A percentile compares a stretch with the other conserved stretches of the same genome.
Conservation (phyloP, 2,888 invertebrate genomes). For the Agrypnus murinus region DNA sequence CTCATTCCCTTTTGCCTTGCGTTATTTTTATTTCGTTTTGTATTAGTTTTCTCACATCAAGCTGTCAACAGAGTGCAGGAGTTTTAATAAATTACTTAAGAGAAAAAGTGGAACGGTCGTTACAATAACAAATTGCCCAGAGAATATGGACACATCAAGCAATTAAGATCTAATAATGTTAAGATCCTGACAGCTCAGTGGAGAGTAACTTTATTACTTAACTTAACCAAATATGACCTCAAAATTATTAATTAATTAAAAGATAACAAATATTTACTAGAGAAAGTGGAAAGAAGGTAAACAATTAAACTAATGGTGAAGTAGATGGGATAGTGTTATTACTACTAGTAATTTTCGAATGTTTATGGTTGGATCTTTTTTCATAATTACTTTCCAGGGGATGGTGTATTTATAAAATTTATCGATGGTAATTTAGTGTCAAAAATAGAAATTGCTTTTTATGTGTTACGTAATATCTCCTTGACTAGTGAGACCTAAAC, state of each 20-base stretch:
- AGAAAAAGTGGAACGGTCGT: neutral
- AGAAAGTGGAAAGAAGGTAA: constrained; percentile 25
- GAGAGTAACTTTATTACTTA: constrained; percentile 16
- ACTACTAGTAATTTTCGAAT: too few relatives aligned
- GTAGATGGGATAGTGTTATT: too few relatives aligned
- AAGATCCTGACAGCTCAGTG: neutral
- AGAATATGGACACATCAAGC: neutral
- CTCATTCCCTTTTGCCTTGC: neutral
- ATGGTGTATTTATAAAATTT: too few relatives aligned
- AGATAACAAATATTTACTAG: constrained; percentile 16
- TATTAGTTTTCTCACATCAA: neutral
- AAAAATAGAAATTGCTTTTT: too few relatives aligned
- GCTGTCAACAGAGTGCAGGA: neutral
- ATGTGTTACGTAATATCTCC: too few relatives aligned
- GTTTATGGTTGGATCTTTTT: neutral
- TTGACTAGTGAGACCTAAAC: too few relatives aligned
- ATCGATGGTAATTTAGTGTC: too few relatives aligned
- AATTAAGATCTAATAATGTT: constrained; percentile 10
- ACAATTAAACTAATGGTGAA: constrained; percentile 23
- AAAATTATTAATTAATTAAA: constrained; percentile 21
- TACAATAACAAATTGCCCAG: constrained; percentile 17
- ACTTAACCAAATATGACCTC: constrained; percentile 22
- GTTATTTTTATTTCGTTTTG: neutral
- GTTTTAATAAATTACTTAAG: constrained; percentile 10
- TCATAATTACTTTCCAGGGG: neutral